phyloP scores from a whole-genome alignment of 1,140 invertebrate species.

The Drosophila fuyamai region DNA sequence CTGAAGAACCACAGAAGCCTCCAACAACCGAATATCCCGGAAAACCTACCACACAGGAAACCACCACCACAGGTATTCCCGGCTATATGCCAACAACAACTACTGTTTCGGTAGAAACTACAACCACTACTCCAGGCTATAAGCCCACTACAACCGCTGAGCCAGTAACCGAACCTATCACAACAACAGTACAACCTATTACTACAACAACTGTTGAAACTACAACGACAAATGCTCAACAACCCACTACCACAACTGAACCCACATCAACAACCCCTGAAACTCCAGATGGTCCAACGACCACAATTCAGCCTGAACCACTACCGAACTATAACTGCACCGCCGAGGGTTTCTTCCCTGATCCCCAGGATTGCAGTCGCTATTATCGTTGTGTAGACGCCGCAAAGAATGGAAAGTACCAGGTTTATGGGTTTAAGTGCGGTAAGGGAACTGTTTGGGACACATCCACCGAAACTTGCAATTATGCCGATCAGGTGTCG shows the following conservation, averaged over 20 bases:
- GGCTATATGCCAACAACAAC: constrained; percentile 47
- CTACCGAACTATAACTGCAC: constrained; percentile 59
- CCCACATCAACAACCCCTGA: background rate
- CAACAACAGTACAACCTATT: constrained; percentile 21
- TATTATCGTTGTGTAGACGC: constrained; percentile 89
- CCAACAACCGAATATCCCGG: constrained; percentile 31
- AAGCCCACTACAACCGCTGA: constrained; percentile 47
- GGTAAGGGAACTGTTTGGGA: constrained; percentile 89
- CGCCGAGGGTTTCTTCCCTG: constrained; percentile 64
- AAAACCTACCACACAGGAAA: constrained; percentile 29
- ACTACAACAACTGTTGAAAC: constrained; percentile 18
- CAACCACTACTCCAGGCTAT: constrained; percentile 40
- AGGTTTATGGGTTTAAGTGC: constrained; percentile 87
- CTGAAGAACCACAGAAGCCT: constrained; percentile 12
- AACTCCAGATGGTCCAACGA: constrained; percentile 20
- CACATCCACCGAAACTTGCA: constrained; percentile 86
- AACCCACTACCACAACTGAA: background rate
- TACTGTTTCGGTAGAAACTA: constrained; percentile 27
- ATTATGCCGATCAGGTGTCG: constrained; percentile 85
- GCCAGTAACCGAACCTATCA: constrained; percentile 14
- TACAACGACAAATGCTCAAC: background rate
- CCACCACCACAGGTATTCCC: constrained; percentile 34
- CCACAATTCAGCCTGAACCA: constrained; percentile 46
- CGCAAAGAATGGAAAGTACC: constrained; percentile 86
- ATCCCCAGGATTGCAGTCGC: constrained; percentile 87